Base-by-base conservation (phyloP, 2,888 invertebrate species). In the Nemotelus nigrinus region DNA sequence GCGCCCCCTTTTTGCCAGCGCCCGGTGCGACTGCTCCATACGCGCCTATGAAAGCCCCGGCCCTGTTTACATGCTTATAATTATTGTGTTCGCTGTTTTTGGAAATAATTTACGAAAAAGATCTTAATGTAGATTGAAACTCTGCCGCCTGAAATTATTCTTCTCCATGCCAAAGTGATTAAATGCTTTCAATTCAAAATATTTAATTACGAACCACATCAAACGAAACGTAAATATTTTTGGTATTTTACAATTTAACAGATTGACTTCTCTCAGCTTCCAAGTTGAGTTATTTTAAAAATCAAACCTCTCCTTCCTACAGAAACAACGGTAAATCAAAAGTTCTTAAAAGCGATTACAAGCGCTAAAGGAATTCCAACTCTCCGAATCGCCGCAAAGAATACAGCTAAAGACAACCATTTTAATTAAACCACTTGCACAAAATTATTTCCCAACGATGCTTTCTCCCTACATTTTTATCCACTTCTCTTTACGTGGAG, bases 331-430 rank as follows among this genome's bases (percentile, higher is more conserved):
- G 74, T 74, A 74, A 74, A 74, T 74, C 74, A 74, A 74, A 74
- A 63, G 60, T 74, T 44, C 74, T 74, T 74, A 74, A 74, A 70
- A 70, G 55, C 70, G 70, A 70, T 70, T 70, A 70, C 70, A 70
- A 63, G 44, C 72, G 47, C 72, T 25, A 72, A 72, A 60, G 58
- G 63, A 74, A 60, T 74, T 74, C 74, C 50, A 72, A 63, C 74
- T 48, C 60, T 63, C 50, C 10, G 48, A 68, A 60, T 25, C 25
- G 25, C 25, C 25, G 25, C 25, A 25, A 25, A 25, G 25, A 25
- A 25, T 25, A 25, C 25, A 60, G 60, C 67, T 41, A 47, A 68
- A 68, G 67, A 50, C 63, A 74, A 74, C 60, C 60, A 74, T 74
- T 74, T 74, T 74, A 74, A 74, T 74, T 74, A 74, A 74, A 74